These are phyloP conservation scores for Papilio polyxenes DNA, from an alignment of 1,140 invertebrate species.

Conservation along the genomic window DNA sequence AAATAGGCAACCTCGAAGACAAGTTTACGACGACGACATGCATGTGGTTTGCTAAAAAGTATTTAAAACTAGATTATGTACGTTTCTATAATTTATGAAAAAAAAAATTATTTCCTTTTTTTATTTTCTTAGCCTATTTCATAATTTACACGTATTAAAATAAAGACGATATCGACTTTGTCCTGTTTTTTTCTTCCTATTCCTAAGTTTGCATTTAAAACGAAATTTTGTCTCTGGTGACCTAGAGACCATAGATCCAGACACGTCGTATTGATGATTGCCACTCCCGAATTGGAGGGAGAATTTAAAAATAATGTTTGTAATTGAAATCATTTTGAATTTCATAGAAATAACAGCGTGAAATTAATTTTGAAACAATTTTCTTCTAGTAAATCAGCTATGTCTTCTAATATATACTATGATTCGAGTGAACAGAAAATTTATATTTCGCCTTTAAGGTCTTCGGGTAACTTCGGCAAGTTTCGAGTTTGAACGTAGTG, in stretches of 20 bases:
- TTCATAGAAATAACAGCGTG: not conserved
- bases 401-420: not conserved
- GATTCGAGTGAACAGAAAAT: constrained; percentile 42
- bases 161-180: not conserved
- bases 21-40: too few relatives aligned
- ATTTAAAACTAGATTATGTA: too few relatives aligned
- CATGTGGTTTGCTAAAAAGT: too few relatives aligned
- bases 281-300: constrained; percentile 74
- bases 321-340: not conserved
- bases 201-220: constrained; percentile 38
- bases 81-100: too few relatives aligned
- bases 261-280: constrained; percentile 75
- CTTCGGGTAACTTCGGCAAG: constrained; percentile 65
- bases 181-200: not conserved
- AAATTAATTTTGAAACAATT: not conserved
- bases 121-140: too few relatives aligned
- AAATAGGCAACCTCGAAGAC: not conserved
- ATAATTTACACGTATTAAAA: not conserved
- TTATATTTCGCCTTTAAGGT: constrained; percentile 47
- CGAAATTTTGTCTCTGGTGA: constrained; percentile 49
- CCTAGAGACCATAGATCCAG: constrained; percentile 60
- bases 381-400: not conserved
- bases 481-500: constrained; percentile 72
- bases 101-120: too few relatives aligned
- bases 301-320: constrained; percentile 56